Base-by-base conservation (phyloP, 2,888 invertebrate genomes). In the Tiliacea citrago region DNA sequence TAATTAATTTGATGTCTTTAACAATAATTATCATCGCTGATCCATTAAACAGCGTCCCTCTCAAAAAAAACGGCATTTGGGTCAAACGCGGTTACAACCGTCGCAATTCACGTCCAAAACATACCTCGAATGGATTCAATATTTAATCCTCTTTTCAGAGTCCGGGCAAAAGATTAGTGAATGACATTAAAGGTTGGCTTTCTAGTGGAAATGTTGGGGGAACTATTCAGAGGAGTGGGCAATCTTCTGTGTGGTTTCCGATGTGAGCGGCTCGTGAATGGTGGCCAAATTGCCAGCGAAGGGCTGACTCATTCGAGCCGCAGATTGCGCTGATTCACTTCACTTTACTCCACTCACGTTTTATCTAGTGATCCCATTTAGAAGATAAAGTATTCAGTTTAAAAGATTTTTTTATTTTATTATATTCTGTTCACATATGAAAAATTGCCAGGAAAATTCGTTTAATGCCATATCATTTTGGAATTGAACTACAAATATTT, bases 201-300 rank as follows among this genome's bases (percentile, higher is more conserved):
- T 92, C 91, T 90, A 92, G 89, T 88, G 77, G 62, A 24, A 77
- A 72, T 57, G 55, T 58, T n/a, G 45, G 81, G 81, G 84, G 85
- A 90, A 89, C 91, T 89, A 92, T 92, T 93, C 91, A 91, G 77
- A 82, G 87, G 88, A 92, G 91, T 91, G 92, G 92, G 91, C 90
- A 91, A 93, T 92, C 92, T 93, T 93, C 93, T 92, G 89, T 93
- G 93, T 91, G 94, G 94, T 92, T 95, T 95, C 94, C 94, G 93
- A 92, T 92, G 91, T 89, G 91, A 91, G 88, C 89, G 88, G 77
- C 86, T 84, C 87, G 85, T 95, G 95, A 95, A 95, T 95, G 90
- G 95, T 90, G 90, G 84, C 92, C 91, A 95, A 95, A 95, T 95
- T 95, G 94, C 92, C 89, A 90, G 90, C 90, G 92, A 93, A 93